A percentile compares a stretch with the other conserved stretches of the same genome.
phyloP scores from a whole-genome alignment of 2,797 vertebrate genomes.

The Aplochiton taeniatus region DNA sequence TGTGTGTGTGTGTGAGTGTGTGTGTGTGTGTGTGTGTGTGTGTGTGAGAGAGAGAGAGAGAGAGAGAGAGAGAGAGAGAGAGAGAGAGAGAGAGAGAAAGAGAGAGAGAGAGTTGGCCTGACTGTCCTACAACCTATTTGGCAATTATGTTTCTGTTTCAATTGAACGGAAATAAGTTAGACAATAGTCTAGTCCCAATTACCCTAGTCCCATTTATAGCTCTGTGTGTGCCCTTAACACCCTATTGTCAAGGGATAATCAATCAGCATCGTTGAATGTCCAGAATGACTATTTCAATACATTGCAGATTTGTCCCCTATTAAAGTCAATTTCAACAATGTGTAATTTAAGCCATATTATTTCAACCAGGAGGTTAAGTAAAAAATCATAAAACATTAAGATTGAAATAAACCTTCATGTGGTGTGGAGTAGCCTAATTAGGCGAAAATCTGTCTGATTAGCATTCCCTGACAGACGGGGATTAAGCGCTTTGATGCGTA shows the following conservation, averaged over 20 bases:
- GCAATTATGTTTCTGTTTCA: slow-evolving; percentile 6
- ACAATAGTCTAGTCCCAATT: no score
- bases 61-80: no score
- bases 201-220: background rate
- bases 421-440: slow-evolving; percentile 31
- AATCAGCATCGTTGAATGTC: slow-evolving; percentile 26
- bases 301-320: background rate
- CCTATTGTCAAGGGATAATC: slow-evolving; percentile 17
- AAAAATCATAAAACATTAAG: no score
- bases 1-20: background rate
- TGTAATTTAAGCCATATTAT: no score
- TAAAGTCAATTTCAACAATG: background rate
- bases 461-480: slow-evolving; percentile 62
- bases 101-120: no score
- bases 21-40: background rate
- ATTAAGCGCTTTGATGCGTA: slow-evolving; percentile 63
- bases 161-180: background rate
- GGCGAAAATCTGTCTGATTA: slow-evolving; percentile 65
- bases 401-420: background rate
- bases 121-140: background rate
- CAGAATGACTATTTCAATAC: background rate
- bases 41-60: background rate
- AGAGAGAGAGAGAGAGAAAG: background rate
- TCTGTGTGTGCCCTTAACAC: background rate
- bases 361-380: no score